Percentiles rank a stretch among this genome's conserved stretches.
phyloP scores from a whole-genome alignment of 1,140 invertebrate species.

The Leptinotarsa lineolata region DNA sequence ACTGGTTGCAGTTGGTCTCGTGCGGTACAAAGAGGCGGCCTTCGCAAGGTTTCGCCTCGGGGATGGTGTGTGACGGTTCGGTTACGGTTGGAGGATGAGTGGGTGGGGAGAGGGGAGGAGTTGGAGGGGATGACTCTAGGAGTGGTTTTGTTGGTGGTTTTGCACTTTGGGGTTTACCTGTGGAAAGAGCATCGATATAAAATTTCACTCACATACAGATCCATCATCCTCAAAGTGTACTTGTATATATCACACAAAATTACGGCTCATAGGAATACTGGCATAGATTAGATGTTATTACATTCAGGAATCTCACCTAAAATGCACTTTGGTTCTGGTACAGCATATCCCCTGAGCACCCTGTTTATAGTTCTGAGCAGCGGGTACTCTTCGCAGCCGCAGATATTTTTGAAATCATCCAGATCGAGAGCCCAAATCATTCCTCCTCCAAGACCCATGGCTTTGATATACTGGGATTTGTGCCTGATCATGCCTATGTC shows the following conservation, averaged over 20 bases:
- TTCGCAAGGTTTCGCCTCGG: slow-evolving; percentile 56
- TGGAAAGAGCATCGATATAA: not conserved
- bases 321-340: slow-evolving; percentile 52
- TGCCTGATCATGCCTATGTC: slow-evolving; percentile 73
- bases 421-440: slow-evolving; percentile 88
- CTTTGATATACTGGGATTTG: slow-evolving; percentile 75
- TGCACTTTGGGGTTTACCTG: slow-evolving; percentile 21
- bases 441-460: slow-evolving; percentile 76
- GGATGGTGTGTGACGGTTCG: not conserved
- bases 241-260: too few relatives aligned
- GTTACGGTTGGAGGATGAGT: slow-evolving; percentile 1
- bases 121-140: not conserved
- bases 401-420: slow-evolving; percentile 73
- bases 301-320: slow-evolving; percentile 37
- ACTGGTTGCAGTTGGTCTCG: slow-evolving; percentile 74
- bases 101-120: not conserved
- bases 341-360: slow-evolving; percentile 68
- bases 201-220: too few relatives aligned
- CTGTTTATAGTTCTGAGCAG: slow-evolving; percentile 78
- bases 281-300: not conserved
- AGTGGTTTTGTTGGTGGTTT: slow-evolving; percentile 26
- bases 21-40: slow-evolving; percentile 67
- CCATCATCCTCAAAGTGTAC: too few relatives aligned
- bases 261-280: too few relatives aligned
- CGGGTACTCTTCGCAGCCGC: slow-evolving; percentile 79